Evolutionary conservation across 2,113 vertebrate genomes (phyloP).

Genomic region (Thryonomys swinderianus): DNA sequence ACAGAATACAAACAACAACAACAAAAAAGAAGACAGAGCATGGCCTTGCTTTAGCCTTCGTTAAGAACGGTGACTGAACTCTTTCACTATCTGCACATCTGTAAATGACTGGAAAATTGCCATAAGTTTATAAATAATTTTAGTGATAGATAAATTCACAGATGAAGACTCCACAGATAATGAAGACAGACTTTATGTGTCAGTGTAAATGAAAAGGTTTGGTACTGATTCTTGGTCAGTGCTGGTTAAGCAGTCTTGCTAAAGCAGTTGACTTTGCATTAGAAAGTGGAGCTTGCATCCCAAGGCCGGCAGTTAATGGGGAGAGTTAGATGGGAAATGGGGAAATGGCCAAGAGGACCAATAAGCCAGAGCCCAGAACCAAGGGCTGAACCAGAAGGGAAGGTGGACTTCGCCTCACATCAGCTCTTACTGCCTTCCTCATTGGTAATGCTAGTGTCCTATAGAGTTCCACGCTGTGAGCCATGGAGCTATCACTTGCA

Average conservation of each 20-base stretch:
- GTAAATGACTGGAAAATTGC: background rate
- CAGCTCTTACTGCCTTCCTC: background rate
- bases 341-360: background rate
- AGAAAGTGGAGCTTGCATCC: background rate
- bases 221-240: background rate
- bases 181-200: background rate
- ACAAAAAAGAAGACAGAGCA: constrained; percentile 17
- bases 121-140: background rate
- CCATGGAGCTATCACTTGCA: background rate
- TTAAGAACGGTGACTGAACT: background rate
- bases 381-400: background rate
- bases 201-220: background rate
- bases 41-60: background rate
- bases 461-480: background rate
- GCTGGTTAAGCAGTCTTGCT: background rate
- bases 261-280: background rate
- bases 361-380: background rate
- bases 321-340: background rate
- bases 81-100: background rate
- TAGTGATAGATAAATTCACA: constrained; percentile 24
- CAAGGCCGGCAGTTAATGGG: background rate
- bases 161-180: background rate
- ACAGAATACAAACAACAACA: no score
- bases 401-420: background rate
- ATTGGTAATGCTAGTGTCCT: background rate